These are phyloP conservation scores for Pavo muticus DNA, from an alignment of 2,113 vertebrate species.

Conservation along the genomic window DNA sequence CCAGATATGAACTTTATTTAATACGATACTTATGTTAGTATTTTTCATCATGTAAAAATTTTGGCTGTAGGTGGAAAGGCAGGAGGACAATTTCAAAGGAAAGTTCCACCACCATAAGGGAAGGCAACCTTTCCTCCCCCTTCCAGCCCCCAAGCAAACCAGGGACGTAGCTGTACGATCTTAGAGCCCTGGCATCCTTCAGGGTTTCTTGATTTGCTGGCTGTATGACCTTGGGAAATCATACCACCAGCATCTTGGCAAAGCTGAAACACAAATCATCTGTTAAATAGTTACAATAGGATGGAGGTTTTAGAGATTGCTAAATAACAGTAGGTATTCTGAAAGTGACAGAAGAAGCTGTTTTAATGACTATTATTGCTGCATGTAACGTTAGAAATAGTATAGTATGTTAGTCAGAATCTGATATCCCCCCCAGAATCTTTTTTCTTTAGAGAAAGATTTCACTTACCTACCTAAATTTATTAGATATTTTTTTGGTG, in stretches of 20 bases:
- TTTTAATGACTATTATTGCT: background rate
- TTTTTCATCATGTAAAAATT: background rate
- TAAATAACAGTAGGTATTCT: background rate
- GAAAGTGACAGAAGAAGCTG: background rate
- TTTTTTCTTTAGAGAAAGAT: background rate
- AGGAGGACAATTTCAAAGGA: background rate
- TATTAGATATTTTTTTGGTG: background rate
- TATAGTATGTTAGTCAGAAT: background rate
- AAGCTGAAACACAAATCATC: background rate
- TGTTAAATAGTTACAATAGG: background rate
- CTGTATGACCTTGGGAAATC: background rate
- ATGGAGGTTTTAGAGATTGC: background rate
- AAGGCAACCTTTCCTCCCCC: background rate
- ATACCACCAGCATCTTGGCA: background rate
- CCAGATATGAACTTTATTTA: background rate
- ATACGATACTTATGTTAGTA: fast-evolving
- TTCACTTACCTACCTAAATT: background rate
- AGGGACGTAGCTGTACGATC: background rate
- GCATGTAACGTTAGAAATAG: background rate
- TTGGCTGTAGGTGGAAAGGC: background rate
- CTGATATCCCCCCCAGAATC: background rate
- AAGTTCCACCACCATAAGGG: background rate
- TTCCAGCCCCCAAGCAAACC: background rate
- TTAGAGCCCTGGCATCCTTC: background rate
- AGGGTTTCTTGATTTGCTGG: background rate